Conservation (phyloP, 2,888 invertebrate species). For the Cataglyphis albicans region DNA sequence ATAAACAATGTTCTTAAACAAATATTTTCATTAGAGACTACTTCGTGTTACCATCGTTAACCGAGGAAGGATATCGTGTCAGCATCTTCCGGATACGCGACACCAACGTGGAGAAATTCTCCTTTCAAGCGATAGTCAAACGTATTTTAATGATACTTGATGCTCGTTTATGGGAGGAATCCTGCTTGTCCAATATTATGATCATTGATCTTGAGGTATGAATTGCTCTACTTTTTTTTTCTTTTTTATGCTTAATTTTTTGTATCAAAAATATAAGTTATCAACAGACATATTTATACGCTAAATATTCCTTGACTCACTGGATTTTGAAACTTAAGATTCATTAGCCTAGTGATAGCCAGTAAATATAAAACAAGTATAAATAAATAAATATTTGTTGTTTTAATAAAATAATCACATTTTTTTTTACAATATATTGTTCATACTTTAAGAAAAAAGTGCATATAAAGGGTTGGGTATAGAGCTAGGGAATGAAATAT, state of each 20-base stretch:
- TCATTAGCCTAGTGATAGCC: neutral
- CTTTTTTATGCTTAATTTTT: neutral
- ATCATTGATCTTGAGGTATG: constrained; percentile 83
- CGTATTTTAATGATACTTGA: constrained; percentile 84
- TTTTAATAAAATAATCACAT: neutral
- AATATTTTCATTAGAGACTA: constrained; percentile 77
- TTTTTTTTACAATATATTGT: neutral
- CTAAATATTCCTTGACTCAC: neutral
- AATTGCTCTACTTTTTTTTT: neutral
- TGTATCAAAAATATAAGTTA: neutral
- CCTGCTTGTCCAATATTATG: constrained; percentile 83
- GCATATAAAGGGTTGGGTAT: neutral
- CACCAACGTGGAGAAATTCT: constrained; percentile 80
- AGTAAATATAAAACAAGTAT: neutral
- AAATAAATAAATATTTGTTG: neutral
- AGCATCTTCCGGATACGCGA: constrained; percentile 81
- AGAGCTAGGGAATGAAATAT: neutral
- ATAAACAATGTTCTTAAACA: neutral
- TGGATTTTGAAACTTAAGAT: neutral
- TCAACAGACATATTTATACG: neutral
- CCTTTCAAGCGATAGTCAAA: constrained; percentile 79
- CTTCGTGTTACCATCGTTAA: constrained; percentile 83
- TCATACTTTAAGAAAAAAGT: neutral
- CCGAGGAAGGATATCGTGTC: constrained; percentile 83
- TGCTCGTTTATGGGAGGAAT: constrained; percentile 81